Percentiles rank a stretch among this genome's conserved stretches.
These are phyloP conservation scores for Palythoa heliodiscus DNA, from an alignment of 92 coral and sea anemone genomes.

Conservation along the genomic window DNA sequence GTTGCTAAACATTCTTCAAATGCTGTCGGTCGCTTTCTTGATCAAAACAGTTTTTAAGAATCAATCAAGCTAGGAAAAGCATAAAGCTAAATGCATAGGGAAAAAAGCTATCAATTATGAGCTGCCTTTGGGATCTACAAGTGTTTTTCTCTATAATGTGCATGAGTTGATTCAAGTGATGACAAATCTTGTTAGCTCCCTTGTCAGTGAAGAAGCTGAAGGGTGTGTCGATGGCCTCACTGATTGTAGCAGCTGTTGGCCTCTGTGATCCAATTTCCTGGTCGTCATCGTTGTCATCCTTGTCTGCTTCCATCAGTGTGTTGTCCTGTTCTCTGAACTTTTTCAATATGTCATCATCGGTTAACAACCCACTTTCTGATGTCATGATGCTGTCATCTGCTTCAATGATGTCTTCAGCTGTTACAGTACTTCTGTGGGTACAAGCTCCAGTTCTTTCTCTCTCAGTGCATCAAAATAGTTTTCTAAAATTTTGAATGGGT, in stretches of 20 bases:
- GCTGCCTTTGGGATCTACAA: slow-evolving; percentile 1
- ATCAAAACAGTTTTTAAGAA: slow-evolving; percentile 11
- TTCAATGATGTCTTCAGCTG: slow-evolving; percentile 12
- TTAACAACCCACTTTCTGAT: slow-evolving; percentile 21
- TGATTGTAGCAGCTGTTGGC: slow-evolving; percentile 37
- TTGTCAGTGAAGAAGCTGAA: slow-evolving; percentile 50
- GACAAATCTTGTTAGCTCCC: slow-evolving; percentile 53
- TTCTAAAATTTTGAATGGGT: slow-evolving; percentile 41
- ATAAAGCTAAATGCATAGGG: not conserved
- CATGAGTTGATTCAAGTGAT: slow-evolving; percentile 39
- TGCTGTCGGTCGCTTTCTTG: not conserved
- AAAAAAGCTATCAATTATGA: not conserved
- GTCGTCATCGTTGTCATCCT: slow-evolving; percentile 46
- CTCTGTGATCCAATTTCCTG: slow-evolving; percentile 45
- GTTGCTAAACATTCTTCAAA: not conserved
- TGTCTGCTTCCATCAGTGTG: slow-evolving; percentile 19
- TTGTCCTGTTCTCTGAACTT: slow-evolving; percentile 38
- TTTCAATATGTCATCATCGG: slow-evolving; percentile 48
- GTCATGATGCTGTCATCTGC: slow-evolving; percentile 40
- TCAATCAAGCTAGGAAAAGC: not conserved
- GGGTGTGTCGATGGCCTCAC: slow-evolving; percentile 51
- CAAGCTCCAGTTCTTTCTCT: slow-evolving; percentile 33
- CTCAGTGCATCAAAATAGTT: slow-evolving; percentile 37
- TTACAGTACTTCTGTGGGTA: slow-evolving; percentile 8
- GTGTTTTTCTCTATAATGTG: not conserved